Base-by-base conservation (phyloP, 2,888 invertebrate species). In the Lasioglossum zephyrum region DNA sequence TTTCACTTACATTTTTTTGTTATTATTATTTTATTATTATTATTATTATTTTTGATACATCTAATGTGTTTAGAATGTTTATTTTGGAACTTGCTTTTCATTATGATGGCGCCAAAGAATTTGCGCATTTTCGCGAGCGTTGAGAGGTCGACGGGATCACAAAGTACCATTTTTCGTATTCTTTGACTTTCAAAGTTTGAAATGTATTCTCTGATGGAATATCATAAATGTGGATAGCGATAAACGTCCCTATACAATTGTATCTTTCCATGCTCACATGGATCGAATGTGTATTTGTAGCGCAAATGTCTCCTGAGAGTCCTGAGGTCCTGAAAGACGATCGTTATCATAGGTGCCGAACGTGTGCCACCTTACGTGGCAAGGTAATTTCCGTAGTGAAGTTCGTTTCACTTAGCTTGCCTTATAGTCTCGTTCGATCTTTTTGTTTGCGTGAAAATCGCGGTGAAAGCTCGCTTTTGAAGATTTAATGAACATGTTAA, bases 311-410 rank as follows among this genome's bases (percentile, higher is more conserved):
- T 75, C 78, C 41, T 26, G 44, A n/a, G 74, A 6, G 79, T 75
- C 78, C 41, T 26, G 44, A n/a, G 72, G 18, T 49, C 18, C 53
- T 53, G 22, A 53, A 1, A 44, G 4, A 11, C 57, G 82, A 81
- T 86, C 60, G 78, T 81, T 78, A 47, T 77, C 57, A 47, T 66
- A 57, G 70, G 76, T 78, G 81, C 77, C 66, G 63, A 22, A 41
- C n/a, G 49, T 22, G 72, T 31, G 39, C 22, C 49, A n/a, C 26
- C 75, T 77, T 74, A 39, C 9, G 53, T 47, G 63, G 63, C 74
- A 22, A 73, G 69, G 73, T 86, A 86, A 86, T 86, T 86, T 86
- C 81, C 87, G 75, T 31, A 49, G 76, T 53, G 73, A 49, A 80
- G 73, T 80, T 73, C 69, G 47, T 47, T 79, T 75, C 22, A 36